Conservation (phyloP, 1,140 invertebrate genomes). For the Cotesia glomerata region DNA sequence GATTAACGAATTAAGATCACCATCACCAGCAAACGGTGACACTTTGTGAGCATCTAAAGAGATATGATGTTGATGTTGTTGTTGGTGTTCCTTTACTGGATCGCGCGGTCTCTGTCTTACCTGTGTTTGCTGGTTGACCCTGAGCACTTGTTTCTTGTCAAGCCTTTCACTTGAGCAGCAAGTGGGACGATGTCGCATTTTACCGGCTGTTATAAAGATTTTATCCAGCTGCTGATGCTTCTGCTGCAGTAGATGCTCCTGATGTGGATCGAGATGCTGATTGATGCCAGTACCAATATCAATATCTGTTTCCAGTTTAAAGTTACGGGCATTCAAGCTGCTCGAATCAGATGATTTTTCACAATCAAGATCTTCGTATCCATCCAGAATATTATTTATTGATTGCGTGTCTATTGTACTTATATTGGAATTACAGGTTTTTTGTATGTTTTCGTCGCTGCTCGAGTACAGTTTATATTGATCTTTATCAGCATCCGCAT, state of each 20-base stretch:
- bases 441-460: conserved; percentile 45
- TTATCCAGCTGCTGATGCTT: conserved; percentile 33
- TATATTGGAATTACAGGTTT: conserved; percentile 42
- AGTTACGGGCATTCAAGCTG: conserved; percentile 44
- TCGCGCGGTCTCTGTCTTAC: conserved; percentile 49
- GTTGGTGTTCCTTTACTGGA: conserved; percentile 32
- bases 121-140: conserved; percentile 47
- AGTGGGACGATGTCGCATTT: conserved; percentile 22
- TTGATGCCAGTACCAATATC: conserved; percentile 35
- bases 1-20: not conserved
- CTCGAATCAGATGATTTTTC: conserved; percentile 44
- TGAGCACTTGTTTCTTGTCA: conserved; percentile 36
- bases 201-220: conserved; percentile 10
- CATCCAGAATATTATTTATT: conserved; percentile 52
- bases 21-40: not conserved
- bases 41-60: too few relatives aligned
- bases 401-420: conserved; percentile 53
- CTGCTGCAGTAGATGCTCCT: conserved; percentile 30
- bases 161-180: conserved; percentile 31
- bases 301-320: conserved; percentile 38
- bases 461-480: conserved; percentile 39
- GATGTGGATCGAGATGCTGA: conserved; percentile 7
- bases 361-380: conserved; percentile 50
- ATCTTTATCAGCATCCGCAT: not conserved
- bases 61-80: conserved; percentile 1